Evolutionary conservation across 2,888 invertebrate genomes (phyloP).

Genomic region (Mechanitis mazaeus): DNA sequence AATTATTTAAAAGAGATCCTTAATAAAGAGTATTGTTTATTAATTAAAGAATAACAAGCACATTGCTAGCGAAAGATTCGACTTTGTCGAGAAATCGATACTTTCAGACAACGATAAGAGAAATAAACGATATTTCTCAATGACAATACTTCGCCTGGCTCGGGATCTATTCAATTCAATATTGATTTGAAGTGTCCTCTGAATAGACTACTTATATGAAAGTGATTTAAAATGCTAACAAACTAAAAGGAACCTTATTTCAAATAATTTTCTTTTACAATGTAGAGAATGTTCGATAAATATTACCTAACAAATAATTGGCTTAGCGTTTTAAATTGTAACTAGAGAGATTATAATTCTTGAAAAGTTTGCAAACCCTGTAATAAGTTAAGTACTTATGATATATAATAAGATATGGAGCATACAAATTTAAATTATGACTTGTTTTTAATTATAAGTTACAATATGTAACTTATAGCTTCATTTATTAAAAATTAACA

Average conservation of each 20-base stretch:
- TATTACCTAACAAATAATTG: slow-evolving; percentile 3
- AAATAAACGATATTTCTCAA: slow-evolving; percentile 61
- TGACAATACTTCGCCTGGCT: slow-evolving; percentile 37
- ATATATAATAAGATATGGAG: slow-evolving; percentile 1
- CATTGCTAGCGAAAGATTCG: slow-evolving; percentile 37
- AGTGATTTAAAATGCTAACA: slow-evolving; percentile 20
- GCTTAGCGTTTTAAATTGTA: slow-evolving; percentile 1
- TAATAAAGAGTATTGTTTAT: slow-evolving; percentile 11
- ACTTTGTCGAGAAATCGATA: slow-evolving; percentile 49
- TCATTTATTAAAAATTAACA: too few relatives aligned
- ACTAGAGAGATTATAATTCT: slow-evolving; percentile 1
- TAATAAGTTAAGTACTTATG: slow-evolving; percentile 6
- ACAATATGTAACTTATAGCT: too few relatives aligned
- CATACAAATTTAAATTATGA: background rate
- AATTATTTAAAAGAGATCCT: too few relatives aligned
- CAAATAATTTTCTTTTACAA: slow-evolving; percentile 2
- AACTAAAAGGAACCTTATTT: slow-evolving; percentile 4
- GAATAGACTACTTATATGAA: slow-evolving; percentile 21
- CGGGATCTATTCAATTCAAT: slow-evolving; percentile 31
- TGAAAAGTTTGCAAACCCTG: background rate
- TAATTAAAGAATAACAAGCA: slow-evolving; percentile 10
- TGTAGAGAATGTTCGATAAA: background rate
- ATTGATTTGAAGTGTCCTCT: slow-evolving; percentile 29
- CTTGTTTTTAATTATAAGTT: too few relatives aligned
- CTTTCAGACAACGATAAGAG: slow-evolving; percentile 62